These are phyloP conservation scores for Drepanosiphum platanoidis DNA, from an alignment of 2,888 invertebrate genomes.

Conservation along the genomic window DNA sequence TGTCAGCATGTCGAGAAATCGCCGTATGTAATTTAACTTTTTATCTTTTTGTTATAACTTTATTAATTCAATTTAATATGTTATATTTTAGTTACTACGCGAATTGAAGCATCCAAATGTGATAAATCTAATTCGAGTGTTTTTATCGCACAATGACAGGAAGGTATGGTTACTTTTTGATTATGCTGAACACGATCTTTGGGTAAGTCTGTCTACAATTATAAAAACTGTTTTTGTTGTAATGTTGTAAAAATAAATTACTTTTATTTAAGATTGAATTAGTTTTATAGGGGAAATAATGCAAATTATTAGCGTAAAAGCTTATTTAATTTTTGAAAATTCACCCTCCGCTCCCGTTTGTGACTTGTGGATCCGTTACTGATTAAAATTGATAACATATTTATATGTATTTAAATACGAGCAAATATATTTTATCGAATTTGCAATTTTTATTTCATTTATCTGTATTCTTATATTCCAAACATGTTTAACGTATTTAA, in stretches of 20 bases:
- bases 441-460: too few species aligned
- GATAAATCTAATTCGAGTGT: conserved; percentile 94
- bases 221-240: background rate
- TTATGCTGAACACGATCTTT: conserved; percentile 98
- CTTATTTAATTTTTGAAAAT: too few species aligned
- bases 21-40: conserved; percentile 75
- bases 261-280: background rate
- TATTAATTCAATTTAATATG: background rate
- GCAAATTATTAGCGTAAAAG: background rate
- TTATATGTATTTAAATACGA: too few species aligned
- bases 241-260: background rate
- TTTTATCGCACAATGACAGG: conserved; percentile 93
- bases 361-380: too few species aligned
- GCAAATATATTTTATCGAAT: too few species aligned
- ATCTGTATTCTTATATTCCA: too few species aligned
- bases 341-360: too few species aligned
- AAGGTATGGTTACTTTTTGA: conserved; percentile 98
- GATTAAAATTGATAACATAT: too few species aligned
- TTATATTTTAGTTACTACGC: conserved; percentile 80
- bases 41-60: background rate
- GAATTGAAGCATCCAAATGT: conserved; percentile 98
- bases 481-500: conserved; percentile 12
- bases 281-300: background rate
- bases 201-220: conserved; percentile 71
- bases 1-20: conserved; percentile 99